Evolutionary conservation across 2,888 invertebrate genomes (phyloP), one percentile per base, ranked within the genome.

Genomic region (Diachrysia chrysitis): DNA sequence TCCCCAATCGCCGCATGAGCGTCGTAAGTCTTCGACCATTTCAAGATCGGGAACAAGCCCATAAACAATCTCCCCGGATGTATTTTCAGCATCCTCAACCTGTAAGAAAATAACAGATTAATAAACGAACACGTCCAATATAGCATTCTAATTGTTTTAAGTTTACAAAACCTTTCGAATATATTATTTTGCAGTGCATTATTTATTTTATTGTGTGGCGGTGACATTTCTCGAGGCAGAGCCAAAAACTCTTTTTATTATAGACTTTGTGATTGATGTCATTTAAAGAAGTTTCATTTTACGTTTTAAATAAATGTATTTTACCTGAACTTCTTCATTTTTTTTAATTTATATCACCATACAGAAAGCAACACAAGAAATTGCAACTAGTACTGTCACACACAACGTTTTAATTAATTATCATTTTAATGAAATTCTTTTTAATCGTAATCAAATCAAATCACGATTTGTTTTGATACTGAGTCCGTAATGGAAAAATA

Each of bases 1-100:
- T 98, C 98, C 0, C 97, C 96, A 53, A 97, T 90, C 2, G 96
- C 96, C 42, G 95, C 94, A 23, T 93, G 92, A 29, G 92, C 75
- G 64, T 95, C 95, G 90, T 97, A 97, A 42, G 87, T 89, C 71
- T 94, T 96, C 46, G 96, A 90, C 97, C 97, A 97, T 54, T 84
- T 85, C 3, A 96, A 75, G 72, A 97, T 95, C 0, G 97, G 97
- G 63, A 96, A 89, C 71, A 95, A 69, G 14, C 87, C 78, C 59
- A 85, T 78, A 25, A 90, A 67, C n/a, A 93, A 42, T 54, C 83
- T 85, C 76, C 82, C 84, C 0, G 90, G 89, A 72, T 89, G 79
- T 29, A 89, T 58, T 65, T 88, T 90, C 84, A 91, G 79, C 89
- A 87, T 89, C 71, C 56, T 84, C 63, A 60, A 66, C 29, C 87